Evolutionary conservation across 2,888 invertebrate genomes (phyloP).

Genomic region (Tanytarsus gracilentus): DNA sequence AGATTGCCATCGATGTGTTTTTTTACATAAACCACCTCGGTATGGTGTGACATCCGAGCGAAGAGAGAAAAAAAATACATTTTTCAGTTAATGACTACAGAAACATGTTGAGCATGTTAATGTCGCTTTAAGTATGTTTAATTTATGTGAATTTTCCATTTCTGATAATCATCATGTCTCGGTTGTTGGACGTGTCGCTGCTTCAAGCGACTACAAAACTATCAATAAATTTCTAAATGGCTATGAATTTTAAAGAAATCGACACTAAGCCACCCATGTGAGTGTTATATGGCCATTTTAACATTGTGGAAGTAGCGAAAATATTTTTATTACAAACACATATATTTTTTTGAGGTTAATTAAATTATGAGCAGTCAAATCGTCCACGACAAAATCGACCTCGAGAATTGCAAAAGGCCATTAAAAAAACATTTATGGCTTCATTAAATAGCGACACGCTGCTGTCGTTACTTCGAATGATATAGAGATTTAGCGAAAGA

Average conservation of each 20-base stretch:
- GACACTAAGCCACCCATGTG: background rate
- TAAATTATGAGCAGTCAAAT: background rate
- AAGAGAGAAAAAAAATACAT: background rate
- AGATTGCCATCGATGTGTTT: background rate
- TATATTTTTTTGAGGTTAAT: no score
- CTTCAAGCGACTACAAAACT: no score
- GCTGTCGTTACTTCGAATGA: background rate
- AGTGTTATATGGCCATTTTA: no score
- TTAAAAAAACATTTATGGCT: constrained; percentile 11
- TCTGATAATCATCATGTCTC: constrained; percentile 4
- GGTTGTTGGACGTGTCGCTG: background rate
- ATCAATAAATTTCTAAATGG: background rate
- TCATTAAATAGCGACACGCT: background rate
- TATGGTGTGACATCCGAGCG: background rate
- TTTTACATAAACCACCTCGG: background rate
- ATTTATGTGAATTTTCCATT: constrained; percentile 15
- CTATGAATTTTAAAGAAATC: background rate
- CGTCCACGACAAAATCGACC: background rate
- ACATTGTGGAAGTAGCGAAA: background rate
- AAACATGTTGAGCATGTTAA: constrained; percentile 15
- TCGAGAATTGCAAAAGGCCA: constrained; percentile 6
- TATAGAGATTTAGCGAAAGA: background rate
- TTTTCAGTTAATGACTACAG: background rate
- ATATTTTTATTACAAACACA: no score
- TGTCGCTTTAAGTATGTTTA: constrained; percentile 8